Evolutionary conservation across 2,888 invertebrate genomes (phyloP), one percentile per base, ranked within the genome.

Genomic region (Mactromeris polynyma): DNA sequence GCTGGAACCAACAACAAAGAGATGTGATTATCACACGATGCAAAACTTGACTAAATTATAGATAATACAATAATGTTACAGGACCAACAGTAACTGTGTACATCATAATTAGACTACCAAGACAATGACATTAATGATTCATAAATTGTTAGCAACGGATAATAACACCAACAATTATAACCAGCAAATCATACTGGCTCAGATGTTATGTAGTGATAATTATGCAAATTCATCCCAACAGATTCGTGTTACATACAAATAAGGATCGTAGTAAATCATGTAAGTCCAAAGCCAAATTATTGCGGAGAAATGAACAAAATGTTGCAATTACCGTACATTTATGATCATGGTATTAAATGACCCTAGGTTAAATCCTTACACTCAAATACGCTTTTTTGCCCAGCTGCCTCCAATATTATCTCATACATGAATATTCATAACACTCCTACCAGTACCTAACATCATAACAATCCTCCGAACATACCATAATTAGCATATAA

Each of bases 101-200:
- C 26, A 64, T 64, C 58, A 64, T 64, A 64, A 64, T 64, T 64
- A 64, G 4, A 64, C 26, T 9, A 26, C 26, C 26, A 4, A 64
- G 58, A 64, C 58, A 64, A 64, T 64, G 58, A 64, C 58, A 64
- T 64, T 64, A 64, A 64, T 64, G 58, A 26, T 64, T 64, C 26
- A 64, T 64, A 64, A 64, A 64, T 64, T 64, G 58, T 64, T 64
- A 64, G 26, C 58, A 64, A 64, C n/a, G n/a, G 58, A 64, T 26
- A 64, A 26, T 64, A 64, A 64, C 26, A 26, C 58, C 26, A n/a
- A 64, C 58, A 64, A 64, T 64, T 64, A 64, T 64, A 64, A 21
- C 3, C 2, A n/a, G 58, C 26, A 17, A 64, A 64, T 26, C 4
- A 26, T n/a, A 64, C 26, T 26, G n/a, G 26, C 58, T n/a, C 11